Base-by-base conservation (phyloP, 2,113 vertebrate genomes). In the Cryptotis parvus region DNA sequence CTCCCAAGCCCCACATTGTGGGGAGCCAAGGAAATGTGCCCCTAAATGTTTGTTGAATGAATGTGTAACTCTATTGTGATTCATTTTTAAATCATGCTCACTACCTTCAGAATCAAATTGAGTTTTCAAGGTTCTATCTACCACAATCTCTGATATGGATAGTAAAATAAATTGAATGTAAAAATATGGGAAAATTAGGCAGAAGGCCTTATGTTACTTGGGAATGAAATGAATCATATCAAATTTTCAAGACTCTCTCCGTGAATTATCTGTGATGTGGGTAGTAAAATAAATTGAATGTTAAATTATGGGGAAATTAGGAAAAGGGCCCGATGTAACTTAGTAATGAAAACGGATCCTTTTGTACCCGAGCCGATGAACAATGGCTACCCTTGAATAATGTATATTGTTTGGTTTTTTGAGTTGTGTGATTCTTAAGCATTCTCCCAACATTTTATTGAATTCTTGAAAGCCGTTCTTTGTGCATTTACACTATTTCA, bases 221-320 rank as follows among this genome's bases (percentile, higher is more conserved):
- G 63, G 84, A 92, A 88, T 92, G 92, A 97, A 96, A 95, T 91
- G 95, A 96, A 93, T 95, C 94, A 96, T 93, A 96, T 93, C 92
- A 95, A 94, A 95, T 94, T 93, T 95, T 94, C 82, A 88, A 90
- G 93, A 76, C 55, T 90, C 61, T 93, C 31, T 65, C 85, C 84
- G 80, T 94, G 95, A 96, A 89, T 94, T 95, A 92, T 91, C 92
- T 82, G 95, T 79, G 81, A 95, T 90, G 61, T 58, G 78, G 84
- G 84, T 72, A 95, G 91, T 96, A 93, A 96, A 95, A 96, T 92
- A 95, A 96, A 96, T 96, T 95, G 94, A 90, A 96, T 95, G 94
- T 94, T 92, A 95, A 94, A 96, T 95, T 94, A 93, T 76, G 33
- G 87, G 87, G 81, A 87, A 92, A 96, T 95, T 94, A 95, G 87